Evolutionary conservation across 2,113 vertebrate species (phyloP), one percentile per base, ranked within the genome.

Genomic region (Mohoua ochrocephala): DNA sequence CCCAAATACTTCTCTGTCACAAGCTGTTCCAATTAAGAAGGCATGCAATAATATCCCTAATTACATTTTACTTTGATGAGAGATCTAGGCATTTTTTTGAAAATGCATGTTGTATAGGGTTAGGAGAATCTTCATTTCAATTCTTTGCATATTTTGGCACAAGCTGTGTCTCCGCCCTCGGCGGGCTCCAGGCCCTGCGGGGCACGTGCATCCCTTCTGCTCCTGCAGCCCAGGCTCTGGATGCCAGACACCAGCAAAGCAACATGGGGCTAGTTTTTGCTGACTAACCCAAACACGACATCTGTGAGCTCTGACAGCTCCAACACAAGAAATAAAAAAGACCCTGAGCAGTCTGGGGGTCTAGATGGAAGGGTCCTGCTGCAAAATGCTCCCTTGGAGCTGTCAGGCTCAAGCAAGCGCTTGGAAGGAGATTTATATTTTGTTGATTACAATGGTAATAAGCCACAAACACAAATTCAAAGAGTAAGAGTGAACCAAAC

Each of bases 391-490:
- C 69, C 59, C 52, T 86, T 2, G 3, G 73, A 88, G 56, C 64
- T 88, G 60, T 37, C 86, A 92, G 64, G 83, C 52, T 91, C 60
- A 74, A 91, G 56, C 6, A 10, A 80, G 70, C 0, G 0, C 61
- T 75, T 64, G 65, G 64, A n/a, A 91, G 37, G 87, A 96, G 89
- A 95, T 96, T 94, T 96, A 93, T 96, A 95, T 91, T 95, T 84
- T 79, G 91, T 69, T 89, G 91, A 96, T 96, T 96, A 91, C 81
- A 96, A 89, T n/a, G 73, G 69, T 89, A 93, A 89, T 96, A 96
- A 95, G 87, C 94, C 95, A 85, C 95, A 96, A 96, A 95, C 91
- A 87, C 91, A 94, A 96, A 96, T 93, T 96, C 93, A 96, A 96
- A 96, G 96, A 89, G 91, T 75, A 41, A 94, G 65, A 96, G 75